Conservation (phyloP, 2,888 invertebrate genomes). For the Crepidodera aurea region DNA sequence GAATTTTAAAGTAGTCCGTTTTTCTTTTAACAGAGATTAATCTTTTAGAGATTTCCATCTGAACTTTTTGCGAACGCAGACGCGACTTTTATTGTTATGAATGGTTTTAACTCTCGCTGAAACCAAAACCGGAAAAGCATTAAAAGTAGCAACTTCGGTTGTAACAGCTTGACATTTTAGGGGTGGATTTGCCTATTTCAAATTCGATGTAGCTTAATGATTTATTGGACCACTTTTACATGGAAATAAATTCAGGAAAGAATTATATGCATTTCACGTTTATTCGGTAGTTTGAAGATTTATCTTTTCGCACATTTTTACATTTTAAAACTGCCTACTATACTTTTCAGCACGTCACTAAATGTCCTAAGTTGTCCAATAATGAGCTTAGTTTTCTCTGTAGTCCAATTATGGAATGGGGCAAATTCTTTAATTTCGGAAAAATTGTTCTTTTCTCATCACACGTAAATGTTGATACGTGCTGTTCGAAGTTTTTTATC, state of each 20-base stretch:
- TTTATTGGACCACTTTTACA: slow-evolving; percentile 7
- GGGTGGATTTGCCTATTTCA: slow-evolving; percentile 4
- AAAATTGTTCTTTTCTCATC: too few relatives aligned
- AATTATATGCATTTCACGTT: neutral
- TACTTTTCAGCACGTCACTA: too few relatives aligned
- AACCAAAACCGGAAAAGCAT: slow-evolving; percentile 9
- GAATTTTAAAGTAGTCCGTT: slow-evolving; percentile 4
- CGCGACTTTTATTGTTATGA: slow-evolving; percentile 17
- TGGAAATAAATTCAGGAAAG: slow-evolving; percentile 6
- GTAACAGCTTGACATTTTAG: slow-evolving; percentile 15
- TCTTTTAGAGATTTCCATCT: slow-evolving; percentile 6
- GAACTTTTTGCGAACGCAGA: slow-evolving; percentile 10
- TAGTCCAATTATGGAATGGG: too few relatives aligned
- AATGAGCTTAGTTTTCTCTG: too few relatives aligned
- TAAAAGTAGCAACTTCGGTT: slow-evolving; percentile 6
- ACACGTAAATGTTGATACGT: too few relatives aligned
- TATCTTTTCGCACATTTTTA: neutral
- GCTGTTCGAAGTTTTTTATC: too few relatives aligned
- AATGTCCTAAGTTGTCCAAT: too few relatives aligned
- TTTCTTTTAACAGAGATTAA: slow-evolving; percentile 1
- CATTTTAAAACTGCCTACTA: too few relatives aligned
- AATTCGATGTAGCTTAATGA: slow-evolving; percentile 15
- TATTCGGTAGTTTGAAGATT: neutral
- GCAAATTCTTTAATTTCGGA: too few relatives aligned
- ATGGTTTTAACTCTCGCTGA: slow-evolving; percentile 3